Base-by-base conservation (phyloP, 2,888 invertebrate genomes). In the Drosophila nr. medialis region DNA sequence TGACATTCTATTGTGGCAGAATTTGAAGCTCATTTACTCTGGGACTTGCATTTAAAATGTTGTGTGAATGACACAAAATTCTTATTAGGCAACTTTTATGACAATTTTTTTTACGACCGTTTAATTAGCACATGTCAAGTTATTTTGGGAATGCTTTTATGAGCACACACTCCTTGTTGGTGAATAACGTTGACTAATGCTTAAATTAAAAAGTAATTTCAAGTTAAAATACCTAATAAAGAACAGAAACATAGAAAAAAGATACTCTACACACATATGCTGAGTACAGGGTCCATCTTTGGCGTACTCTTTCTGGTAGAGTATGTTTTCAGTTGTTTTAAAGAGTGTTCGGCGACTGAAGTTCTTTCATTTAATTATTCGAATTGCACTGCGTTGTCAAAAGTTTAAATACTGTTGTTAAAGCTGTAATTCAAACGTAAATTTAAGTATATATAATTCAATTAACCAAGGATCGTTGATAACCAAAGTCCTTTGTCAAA, bases 91-190 rank as follows among this genome's bases (percentile, higher is more conserved):
- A 40, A 55, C 62, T 60, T 75, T 84, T 82, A 80, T 74, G 78
- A 75, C 66, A 56, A 56, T 73, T 84, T 86, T 83, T 83, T 82
- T 67, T 68, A 56, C 45, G 73, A 61, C 51, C 72, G 76, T 78
- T 82, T 86, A 84, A 86, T 86, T 84, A 84, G 73, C 73, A 69
- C 73, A 81, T 79, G 70, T 55, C 79, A 80, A 80, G 62, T 83
- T 58, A 70, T 77, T 81, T 61, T 6, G 24, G 13, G 50, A 66
- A 72, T 66, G 53, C 55, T 67, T 63, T 68, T 71, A 66, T 64
- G 64, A 18, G 8, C 49, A 30, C 45, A 32, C 49, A 58, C 21
- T 53, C 2, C n/a, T 40, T 40, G 11, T 55, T 13, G 18, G 27
- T 11, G 11, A 34, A 24, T 10, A 15, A 10, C 21, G 24, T 4